Percentiles rank a stretch among this genome's conserved stretches.
phyloP scores from a whole-genome alignment of 1,140 invertebrate species.

The Drosophila burlai region DNA sequence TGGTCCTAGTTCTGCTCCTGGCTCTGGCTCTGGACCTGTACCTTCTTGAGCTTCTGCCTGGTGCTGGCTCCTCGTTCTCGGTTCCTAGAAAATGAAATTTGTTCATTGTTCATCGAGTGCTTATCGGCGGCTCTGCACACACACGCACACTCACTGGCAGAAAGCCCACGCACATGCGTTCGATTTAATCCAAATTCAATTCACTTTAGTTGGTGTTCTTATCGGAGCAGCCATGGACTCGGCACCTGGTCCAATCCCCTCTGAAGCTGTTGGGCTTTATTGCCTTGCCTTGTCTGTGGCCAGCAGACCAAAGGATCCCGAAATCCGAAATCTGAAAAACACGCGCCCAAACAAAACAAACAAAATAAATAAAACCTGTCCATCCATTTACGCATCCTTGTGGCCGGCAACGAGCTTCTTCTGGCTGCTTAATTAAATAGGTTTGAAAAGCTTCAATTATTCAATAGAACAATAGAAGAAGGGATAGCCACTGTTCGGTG shows the following conservation, averaged over 20 bases:
- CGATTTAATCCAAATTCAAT: constrained; percentile 53
- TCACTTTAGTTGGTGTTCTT: constrained; percentile 29
- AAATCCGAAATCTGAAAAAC: constrained; percentile 13
- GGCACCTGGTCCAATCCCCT: not conserved
- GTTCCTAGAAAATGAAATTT: constrained; percentile 33
- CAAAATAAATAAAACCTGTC: constrained; percentile 17
- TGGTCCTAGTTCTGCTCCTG: too few species aligned
- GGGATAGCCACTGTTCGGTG: constrained; percentile 1
- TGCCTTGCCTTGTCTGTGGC: constrained; percentile 35
- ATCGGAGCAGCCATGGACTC: not conserved
- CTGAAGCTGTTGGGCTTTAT: constrained; percentile 4
- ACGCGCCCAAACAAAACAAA: constrained; percentile 6
- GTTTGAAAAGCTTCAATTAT: constrained; percentile 69
- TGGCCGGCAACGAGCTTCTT: constrained; percentile 4
- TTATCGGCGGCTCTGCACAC: constrained; percentile 14
- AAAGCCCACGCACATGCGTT: constrained; percentile 35
- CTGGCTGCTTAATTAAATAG: constrained; percentile 58
- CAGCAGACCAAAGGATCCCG: constrained; percentile 38
- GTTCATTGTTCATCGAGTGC: constrained; percentile 34
- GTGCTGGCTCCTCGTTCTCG: not conserved
- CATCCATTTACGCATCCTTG: constrained; percentile 36
- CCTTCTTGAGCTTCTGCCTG: not conserved
- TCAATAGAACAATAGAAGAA: constrained; percentile 48
- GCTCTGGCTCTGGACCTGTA: not conserved
- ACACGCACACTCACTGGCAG: not conserved